Base-by-base conservation (phyloP, 2,797 vertebrate genomes). In the Pseudochirops corinnae region DNA sequence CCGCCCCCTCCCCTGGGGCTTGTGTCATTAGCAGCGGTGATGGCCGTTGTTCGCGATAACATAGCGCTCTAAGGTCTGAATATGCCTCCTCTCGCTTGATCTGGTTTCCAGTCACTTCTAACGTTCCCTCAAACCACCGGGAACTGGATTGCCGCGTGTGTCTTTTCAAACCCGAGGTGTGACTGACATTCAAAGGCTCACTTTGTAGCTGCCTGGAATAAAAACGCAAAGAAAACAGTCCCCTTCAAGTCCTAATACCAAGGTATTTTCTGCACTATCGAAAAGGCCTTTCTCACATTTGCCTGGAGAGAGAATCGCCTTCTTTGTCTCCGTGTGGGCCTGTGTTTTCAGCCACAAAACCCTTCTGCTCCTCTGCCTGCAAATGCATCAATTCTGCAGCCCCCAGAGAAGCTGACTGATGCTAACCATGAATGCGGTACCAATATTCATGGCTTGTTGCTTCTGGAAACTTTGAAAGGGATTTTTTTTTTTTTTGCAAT, bases 401-500 rank as follows among this genome's bases (percentile, higher is more conserved):
- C 95, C 26, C 2, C 24, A 53, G 93, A 93, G 96, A 60, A 55
- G 91, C 91, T 94, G 97, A 97, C 92, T 67, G 95, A 97, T 93
- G 93, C 60, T 90, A 91, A 93, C 97, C 31, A 28, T 92, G 57
- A 96, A 93, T 95, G 91, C 55, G 1, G 92, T 0, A 3, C 92
- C 96, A 91, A 96, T 97, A 96, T 96, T 96, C 96, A 98, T 94
- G 94, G 95, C 93, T 95, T 96, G 96, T 96, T 96, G 56, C 94
- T 67, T 92, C 94, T 96, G 39, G 94, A 94, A 93, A 90, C 26
- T 52, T 57, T 96, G 91, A 57, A 55, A 90, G 91, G 55, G 93
- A 93, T 93, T 90, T 91, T 90, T 91, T 46, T 91, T 46, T 92
- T 97, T 55, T 55, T 93, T 94, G 56, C 93, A 94, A 94, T 97